A percentile compares a stretch with the other conserved stretches of the same genome.
phyloP scores from a whole-genome alignment of 2,113 vertebrate genomes.

The Sitta europaea region DNA sequence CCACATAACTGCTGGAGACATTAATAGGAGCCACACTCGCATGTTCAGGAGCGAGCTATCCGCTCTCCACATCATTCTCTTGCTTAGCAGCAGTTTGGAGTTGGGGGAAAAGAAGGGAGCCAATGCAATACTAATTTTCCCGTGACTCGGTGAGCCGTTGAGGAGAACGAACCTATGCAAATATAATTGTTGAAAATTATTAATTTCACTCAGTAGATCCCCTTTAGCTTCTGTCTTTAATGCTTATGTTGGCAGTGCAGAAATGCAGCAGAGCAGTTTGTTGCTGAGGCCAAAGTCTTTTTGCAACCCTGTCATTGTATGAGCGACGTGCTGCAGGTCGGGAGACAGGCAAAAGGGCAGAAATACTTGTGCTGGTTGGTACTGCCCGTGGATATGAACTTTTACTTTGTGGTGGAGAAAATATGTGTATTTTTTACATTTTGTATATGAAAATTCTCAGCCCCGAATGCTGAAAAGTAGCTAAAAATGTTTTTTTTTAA shows the following conservation, averaged over 20 bases:
- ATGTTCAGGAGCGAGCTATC: fast-evolving
- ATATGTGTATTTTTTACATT: not conserved
- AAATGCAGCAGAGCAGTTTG: not conserved
- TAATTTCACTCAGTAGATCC: not conserved
- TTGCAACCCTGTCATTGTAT: fast-evolving
- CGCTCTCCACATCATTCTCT: not conserved
- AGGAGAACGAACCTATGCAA: not conserved
- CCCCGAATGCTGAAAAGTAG: fast-evolving
- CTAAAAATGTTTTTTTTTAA: not conserved
- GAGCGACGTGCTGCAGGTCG: fast-evolving
- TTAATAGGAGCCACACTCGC: not conserved
- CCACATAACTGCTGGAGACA: not conserved
- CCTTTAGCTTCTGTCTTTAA: not conserved
- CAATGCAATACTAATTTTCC: not conserved
- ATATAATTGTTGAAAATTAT: not conserved
- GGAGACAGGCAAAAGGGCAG: not conserved
- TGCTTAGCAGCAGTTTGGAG: not conserved
- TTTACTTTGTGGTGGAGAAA: not conserved
- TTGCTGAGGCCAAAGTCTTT: not conserved
- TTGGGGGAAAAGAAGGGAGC: fast-evolving
- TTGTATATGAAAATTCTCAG: not conserved
- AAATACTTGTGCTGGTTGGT: fast-evolving
- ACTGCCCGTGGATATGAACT: not conserved
- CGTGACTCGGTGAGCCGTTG: not conserved
- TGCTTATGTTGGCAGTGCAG: fast-evolving